phyloP scores from a whole-genome alignment of 2,888 invertebrate species.

The Pemphredon lugubris region DNA sequence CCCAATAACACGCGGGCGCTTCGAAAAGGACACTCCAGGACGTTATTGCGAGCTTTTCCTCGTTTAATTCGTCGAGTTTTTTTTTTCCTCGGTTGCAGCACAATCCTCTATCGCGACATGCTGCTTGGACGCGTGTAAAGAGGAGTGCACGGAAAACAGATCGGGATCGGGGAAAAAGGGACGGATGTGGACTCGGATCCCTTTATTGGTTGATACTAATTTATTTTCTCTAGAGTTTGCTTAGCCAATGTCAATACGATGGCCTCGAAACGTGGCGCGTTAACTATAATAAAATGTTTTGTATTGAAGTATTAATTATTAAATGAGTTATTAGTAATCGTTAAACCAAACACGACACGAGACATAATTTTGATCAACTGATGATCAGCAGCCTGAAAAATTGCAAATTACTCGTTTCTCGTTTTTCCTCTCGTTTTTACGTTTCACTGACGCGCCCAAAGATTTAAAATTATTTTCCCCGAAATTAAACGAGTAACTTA shows the following conservation, averaged over 20 bases:
- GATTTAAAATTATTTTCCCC: no score
- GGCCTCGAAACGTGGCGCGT: no score
- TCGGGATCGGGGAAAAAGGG: background rate
- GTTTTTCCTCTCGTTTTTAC: no score
- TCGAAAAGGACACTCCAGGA: conserved; percentile 30
- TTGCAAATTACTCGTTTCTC: no score
- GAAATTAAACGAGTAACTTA: no score
- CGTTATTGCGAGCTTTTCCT: conserved; percentile 42
- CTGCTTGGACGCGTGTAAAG: conserved; percentile 7
- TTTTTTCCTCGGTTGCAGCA: conserved; percentile 2
- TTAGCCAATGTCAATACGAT: background rate
- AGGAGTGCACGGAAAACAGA: background rate
- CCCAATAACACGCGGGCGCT: conserved; percentile 45
- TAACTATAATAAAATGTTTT: background rate
- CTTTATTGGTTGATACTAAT: conserved; percentile 27
- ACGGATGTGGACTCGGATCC: conserved; percentile 2
- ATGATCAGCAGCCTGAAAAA: no score
- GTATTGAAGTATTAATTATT: background rate
- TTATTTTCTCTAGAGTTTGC: background rate
- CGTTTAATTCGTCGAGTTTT: conserved; percentile 48
- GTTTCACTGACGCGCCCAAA: no score
- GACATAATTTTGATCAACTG: no score
- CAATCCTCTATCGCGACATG: conserved; percentile 15
- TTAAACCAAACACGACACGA: no score
- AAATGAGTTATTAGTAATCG: background rate